Base-by-base conservation (phyloP, 35 echinoderm and acorn worm genomes). In the Anneissia japonica region DNA sequence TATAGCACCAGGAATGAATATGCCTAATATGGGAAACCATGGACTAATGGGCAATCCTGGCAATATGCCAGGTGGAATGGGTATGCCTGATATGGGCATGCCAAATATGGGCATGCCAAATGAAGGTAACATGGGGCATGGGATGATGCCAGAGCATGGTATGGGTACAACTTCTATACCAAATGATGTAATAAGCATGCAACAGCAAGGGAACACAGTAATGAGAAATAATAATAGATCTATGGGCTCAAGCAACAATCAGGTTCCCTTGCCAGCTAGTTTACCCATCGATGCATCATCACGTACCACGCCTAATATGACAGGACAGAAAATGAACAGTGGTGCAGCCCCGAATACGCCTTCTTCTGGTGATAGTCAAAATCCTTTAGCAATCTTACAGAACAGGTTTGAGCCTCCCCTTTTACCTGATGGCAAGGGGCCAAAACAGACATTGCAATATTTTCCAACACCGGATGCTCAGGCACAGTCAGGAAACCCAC, bases 401-500 rank as follows among this genome's bases (percentile, higher is more conserved):
- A 97, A 87, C 17, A 84, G 92, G 32, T 99, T 99, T 78, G 93
- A 93, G 2, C 96, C 96, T 16, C 96, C 96, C 19, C 81, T 99
- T 51, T 84, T 93, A 23, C 96, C 96, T 12, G 96, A 99, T 72
- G 92, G 92, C 19, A 99, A 99, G 84, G 96, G 96, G 84, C 96
- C 96, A 51, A 99, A 93, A 76, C 93, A 99, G 72, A 99, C 96
- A n/a, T 80, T 99, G 80, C 96, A 99, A 87, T 99, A 99, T 87
- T 99, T 99, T 74, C 96, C 96, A 0, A 81, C 89, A 74, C 89
- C 84, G 33, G 72, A 80, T 30, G 80, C 85, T 29, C 91, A 93
- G 56, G 91, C 84, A 38, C 96, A 99, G 55, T 83, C 79, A 14
- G 91, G 91, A 21, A 97, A 97, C 83, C 94, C 94, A 0, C 94